Percentiles rank a stretch among this genome's conserved stretches.
These are phyloP conservation scores for Lepidurus packardi DNA, from an alignment of 1,140 invertebrate genomes.

Conservation along the genomic window DNA sequence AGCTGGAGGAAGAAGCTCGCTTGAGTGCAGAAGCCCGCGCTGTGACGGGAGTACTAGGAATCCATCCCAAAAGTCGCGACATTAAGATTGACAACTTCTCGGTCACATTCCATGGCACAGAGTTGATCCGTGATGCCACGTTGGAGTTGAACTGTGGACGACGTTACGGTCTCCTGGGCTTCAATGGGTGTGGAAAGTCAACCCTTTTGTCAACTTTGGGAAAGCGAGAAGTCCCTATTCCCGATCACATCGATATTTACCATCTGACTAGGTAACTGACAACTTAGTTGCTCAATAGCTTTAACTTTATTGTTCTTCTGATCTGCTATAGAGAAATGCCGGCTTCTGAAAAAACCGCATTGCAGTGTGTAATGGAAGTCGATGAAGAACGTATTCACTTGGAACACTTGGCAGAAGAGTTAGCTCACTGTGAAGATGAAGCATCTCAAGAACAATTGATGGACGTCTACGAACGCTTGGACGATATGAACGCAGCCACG, in stretches of 20 bases:
- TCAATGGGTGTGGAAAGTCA: constrained; percentile 95
- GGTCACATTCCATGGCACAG: constrained; percentile 95
- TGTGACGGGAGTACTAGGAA: constrained; percentile 87
- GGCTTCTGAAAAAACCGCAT: constrained; percentile 83
- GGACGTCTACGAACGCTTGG: constrained; percentile 95
- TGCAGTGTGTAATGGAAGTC: constrained; percentile 97
- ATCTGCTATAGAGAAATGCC: constrained; percentile 73
- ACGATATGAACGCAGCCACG: constrained; percentile 92
- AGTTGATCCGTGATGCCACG: constrained; percentile 90
- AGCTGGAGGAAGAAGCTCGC: constrained; percentile 81
- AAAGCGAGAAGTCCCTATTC: constrained; percentile 91
- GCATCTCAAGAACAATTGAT: constrained; percentile 91
- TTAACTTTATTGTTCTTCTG: not conserved
- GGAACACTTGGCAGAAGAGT: constrained; percentile 86
- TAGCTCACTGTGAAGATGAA: constrained; percentile 81
- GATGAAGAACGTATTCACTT: constrained; percentile 87
- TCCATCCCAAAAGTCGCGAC: constrained; percentile 91
- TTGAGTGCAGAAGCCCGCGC: constrained; percentile 88
- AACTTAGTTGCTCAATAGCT: not conserved
- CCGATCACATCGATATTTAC: constrained; percentile 96
- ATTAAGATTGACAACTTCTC: constrained; percentile 96
- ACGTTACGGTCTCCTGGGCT: constrained; percentile 91
- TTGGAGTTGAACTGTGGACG: constrained; percentile 94
- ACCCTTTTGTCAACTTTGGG: constrained; percentile 86
- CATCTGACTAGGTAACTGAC: constrained; percentile 61